Percentiles rank a stretch among this genome's conserved stretches.
Conservation (phyloP, 2,113 vertebrate genomes). For the Ranitomeya variabilis region DNA sequence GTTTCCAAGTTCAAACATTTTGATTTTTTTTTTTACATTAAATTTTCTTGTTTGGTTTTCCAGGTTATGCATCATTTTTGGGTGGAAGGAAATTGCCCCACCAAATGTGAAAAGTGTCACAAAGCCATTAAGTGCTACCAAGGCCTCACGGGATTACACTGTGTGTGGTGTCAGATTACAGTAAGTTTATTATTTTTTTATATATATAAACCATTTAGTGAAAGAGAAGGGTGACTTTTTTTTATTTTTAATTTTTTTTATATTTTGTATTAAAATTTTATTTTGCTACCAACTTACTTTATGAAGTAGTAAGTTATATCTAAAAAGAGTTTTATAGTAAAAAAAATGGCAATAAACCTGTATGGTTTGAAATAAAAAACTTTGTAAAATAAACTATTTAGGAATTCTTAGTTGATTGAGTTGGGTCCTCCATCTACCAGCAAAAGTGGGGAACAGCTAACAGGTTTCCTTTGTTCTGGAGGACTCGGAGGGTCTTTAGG, state of each 20-base stretch:
- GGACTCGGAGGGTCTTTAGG: neutral
- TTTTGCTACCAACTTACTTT: neutral
- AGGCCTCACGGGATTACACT: slow-evolving; percentile 91
- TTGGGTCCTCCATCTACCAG: neutral
- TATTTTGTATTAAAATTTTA: neutral
- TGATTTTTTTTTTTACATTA: neutral
- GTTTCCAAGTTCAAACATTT: neutral
- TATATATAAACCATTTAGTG: no score
- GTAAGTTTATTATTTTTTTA: slow-evolving; percentile 72
- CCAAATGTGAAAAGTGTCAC: slow-evolving; percentile 94
- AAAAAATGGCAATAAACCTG: neutral
- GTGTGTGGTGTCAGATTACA: slow-evolving; percentile 97
- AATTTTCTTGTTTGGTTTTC: slow-evolving; percentile 56
- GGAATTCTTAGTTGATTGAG: no score
- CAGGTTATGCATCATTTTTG: slow-evolving; percentile 95
- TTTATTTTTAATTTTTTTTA: neutral
- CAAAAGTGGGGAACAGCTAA: no score
- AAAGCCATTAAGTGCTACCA: slow-evolving; percentile 97
- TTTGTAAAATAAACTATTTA: no score
- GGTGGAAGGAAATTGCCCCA: slow-evolving; percentile 94
- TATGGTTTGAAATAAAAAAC: no score
- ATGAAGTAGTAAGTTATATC: neutral
- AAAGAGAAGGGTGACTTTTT: neutral
- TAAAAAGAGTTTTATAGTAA: neutral
- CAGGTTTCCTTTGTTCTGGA: neutral